Evolutionary conservation across 2,797 vertebrate species (phyloP), one percentile per base, ranked within the genome.

Genomic region (Taeniopygia guttata): DNA sequence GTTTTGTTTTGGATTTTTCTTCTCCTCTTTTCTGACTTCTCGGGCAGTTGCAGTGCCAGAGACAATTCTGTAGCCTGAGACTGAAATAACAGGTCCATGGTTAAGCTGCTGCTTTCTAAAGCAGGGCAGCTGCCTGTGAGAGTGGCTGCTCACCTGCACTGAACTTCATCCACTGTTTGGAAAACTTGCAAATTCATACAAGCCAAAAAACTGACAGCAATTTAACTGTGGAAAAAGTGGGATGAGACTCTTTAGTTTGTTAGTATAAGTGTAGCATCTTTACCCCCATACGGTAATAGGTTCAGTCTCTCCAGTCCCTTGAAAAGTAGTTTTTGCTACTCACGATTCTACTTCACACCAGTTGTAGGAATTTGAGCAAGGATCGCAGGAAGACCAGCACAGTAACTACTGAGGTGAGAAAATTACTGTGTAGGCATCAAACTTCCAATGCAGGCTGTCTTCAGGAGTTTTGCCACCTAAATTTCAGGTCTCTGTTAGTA

Each of bases 131-230:
- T 67, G 30, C 79, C 70, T 52, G 18, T 46, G 54, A 59, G 40
- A 43, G 30, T 29, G 36, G 30, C 70, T 86, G 26, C 63, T 43
- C 13, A 32, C 43, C n/a, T 66, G 25, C 2, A 0, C 43, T 66
- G 27, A 80, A 32, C 58, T 63, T 64, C 21, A 38, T 1, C 34
- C 60, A 9, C 10, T 2, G 30, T 43, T 74, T 62, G 58, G 52
- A 75, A 52, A 84, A 62, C 46, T 12, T 64, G 14, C 1, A 0
- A 7, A 34, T 42, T 4, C 1, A 2, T 20, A 20, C 0, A 1
- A 77, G 45, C 25, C 38, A 30, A 43, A 66, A 76, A 59, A 29
- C 15, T 36, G 29, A 56, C 14, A 32, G 58, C 22, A 64, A 1
- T 48, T 75, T 46, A 54, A 46, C 64, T 19, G 2, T 43, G 49